These are phyloP conservation scores for Automeris io DNA, from an alignment of 2,888 invertebrate genomes.

Conservation along the genomic window DNA sequence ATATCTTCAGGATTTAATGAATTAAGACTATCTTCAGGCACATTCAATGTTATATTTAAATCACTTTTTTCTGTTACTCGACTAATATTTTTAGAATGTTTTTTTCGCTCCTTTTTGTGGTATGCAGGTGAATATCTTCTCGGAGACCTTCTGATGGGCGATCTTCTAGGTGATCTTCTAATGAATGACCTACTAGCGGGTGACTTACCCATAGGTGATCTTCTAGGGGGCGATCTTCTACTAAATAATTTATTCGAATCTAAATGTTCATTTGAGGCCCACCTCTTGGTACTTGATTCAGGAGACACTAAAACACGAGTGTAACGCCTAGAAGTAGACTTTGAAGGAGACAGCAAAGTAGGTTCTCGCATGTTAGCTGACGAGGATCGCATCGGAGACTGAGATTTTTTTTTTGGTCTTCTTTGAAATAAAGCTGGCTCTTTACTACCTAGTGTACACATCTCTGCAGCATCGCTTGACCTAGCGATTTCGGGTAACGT, in stretches of 20 bases:
- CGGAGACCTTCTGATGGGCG: constrained; percentile 28
- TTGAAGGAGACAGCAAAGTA: constrained; percentile 12
- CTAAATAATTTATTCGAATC: constrained; percentile 26
- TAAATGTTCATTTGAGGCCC: constrained; percentile 19
- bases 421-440: constrained; percentile 65
- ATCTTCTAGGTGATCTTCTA: constrained; percentile 32
- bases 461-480: constrained; percentile 45
- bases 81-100: constrained; percentile 28
- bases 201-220: constrained; percentile 22
- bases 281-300: constrained; percentile 30
- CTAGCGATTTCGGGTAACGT: constrained; percentile 59
- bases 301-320: constrained; percentile 64
- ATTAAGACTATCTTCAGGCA: constrained; percentile 57
- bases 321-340: constrained; percentile 30
- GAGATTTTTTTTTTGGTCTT: constrained; percentile 41
- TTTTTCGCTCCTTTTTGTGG: constrained; percentile 55
- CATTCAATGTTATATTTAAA: constrained; percentile 63
- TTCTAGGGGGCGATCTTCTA: constrained; percentile 39
- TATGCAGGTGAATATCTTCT: constrained; percentile 36
- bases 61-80: constrained; percentile 35
- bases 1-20: constrained; percentile 63
- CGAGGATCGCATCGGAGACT: constrained; percentile 23
- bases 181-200: too few species aligned
- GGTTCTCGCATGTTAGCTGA: constrained; percentile 11
- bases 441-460: constrained; percentile 52